A percentile compares a stretch with the other conserved stretches of the same genome.
phyloP scores from a whole-genome alignment of 2,888 invertebrate species.

The Tetheella fluctuosa region DNA sequence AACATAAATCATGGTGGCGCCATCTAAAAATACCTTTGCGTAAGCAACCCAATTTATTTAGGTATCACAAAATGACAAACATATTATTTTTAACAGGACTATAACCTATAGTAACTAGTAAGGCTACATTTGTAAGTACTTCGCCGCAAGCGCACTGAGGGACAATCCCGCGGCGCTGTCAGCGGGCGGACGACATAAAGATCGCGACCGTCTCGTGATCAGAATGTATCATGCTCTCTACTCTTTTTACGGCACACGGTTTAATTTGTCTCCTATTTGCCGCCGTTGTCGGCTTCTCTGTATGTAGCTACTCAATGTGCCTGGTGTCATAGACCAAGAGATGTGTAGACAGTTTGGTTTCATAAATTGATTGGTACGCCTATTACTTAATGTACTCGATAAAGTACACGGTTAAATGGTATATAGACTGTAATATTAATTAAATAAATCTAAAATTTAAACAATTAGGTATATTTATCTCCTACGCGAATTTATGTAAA shows the following conservation, averaged over 20 bases:
- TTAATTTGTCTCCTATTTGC: slow-evolving; percentile 76
- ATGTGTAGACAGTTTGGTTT: slow-evolving; percentile 19
- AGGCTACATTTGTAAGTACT: neutral
- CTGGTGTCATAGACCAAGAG: slow-evolving; percentile 21
- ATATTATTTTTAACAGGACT: too few relatives aligned
- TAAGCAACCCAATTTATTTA: too few relatives aligned
- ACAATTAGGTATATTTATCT: too few relatives aligned
- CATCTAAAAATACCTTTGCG: too few relatives aligned
- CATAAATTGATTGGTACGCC: too few relatives aligned
- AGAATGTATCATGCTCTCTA: slow-evolving; percentile 53
- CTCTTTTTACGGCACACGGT: slow-evolving; percentile 47
- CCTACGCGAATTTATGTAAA: too few relatives aligned
- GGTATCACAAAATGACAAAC: too few relatives aligned
- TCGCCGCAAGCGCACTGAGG: neutral
- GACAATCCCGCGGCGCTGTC: slow-evolving; percentile 29
- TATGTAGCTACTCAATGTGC: slow-evolving; percentile 31
- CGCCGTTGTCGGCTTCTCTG: slow-evolving; percentile 40
- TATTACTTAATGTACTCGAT: too few relatives aligned
- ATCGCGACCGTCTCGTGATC: slow-evolving; percentile 46
- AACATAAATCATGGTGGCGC: too few relatives aligned
- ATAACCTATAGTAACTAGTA: neutral
- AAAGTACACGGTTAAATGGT: too few relatives aligned
- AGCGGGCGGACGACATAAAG: slow-evolving; percentile 50
- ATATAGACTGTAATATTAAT: too few relatives aligned
- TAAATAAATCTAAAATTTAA: too few relatives aligned